Evolutionary conservation across 2,797 vertebrate genomes (phyloP).

Genomic region (Setipinna tenuifilis): DNA sequence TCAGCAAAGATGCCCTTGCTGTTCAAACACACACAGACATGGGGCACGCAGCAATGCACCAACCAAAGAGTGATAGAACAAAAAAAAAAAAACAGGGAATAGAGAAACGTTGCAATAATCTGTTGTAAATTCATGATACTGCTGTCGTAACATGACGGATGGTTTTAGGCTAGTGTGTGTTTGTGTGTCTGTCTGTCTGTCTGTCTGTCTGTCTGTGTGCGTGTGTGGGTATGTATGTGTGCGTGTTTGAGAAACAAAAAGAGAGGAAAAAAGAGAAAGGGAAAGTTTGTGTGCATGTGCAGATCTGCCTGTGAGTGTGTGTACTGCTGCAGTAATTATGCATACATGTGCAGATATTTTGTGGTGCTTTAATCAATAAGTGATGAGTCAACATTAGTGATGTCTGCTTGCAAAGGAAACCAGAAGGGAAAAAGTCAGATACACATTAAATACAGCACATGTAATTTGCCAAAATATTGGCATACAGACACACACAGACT

Average conservation of each 20-base stretch:
- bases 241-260: background rate
- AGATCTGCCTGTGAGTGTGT: conserved; percentile 1
- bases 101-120: background rate
- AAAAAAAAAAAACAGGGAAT: background rate
- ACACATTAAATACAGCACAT: background rate
- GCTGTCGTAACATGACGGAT: background rate
- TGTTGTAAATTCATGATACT: background rate
- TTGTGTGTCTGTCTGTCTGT: background rate
- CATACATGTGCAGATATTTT: background rate
- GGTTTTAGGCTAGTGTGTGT: conserved; percentile 32
- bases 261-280: background rate
- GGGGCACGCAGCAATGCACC: conserved; percentile 35
- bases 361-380: conserved; percentile 1
- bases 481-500: conserved; percentile 2
- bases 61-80: background rate
- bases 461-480: background rate
- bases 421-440: background rate
- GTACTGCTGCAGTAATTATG: background rate
- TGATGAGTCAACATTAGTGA: background rate
- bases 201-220: conserved; percentile 2
- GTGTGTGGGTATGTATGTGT: background rate
- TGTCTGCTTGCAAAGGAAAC: conserved; percentile 11
- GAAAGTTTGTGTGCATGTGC: background rate
- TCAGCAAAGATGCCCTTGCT: conserved; percentile 44
- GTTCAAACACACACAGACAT: conserved; percentile 61